Conservation (phyloP, 2,113 vertebrate species). For the Machaerirhynchus nigripectus region DNA sequence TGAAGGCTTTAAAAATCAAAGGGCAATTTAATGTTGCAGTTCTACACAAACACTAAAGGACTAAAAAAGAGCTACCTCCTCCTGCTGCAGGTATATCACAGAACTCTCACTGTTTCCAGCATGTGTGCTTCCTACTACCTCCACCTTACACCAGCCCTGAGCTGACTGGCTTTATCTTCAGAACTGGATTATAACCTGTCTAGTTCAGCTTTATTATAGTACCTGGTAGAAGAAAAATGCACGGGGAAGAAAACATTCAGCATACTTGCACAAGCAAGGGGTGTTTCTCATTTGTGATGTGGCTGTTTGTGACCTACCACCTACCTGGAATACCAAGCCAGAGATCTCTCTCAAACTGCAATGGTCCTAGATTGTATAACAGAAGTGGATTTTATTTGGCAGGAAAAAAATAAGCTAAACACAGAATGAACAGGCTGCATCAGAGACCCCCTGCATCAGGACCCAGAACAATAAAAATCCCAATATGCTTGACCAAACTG, state of each 20-base stretch:
- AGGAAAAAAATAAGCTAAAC: not conserved
- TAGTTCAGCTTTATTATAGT: not conserved
- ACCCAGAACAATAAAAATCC: not conserved
- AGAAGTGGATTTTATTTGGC: not conserved
- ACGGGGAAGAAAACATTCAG: not conserved
- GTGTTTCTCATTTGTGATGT: not conserved
- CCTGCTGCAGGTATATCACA: slow-evolving; percentile 42
- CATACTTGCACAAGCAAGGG: not conserved
- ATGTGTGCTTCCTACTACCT: not conserved
- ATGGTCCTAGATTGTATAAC: not conserved
- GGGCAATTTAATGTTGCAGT: slow-evolving; percentile 44
- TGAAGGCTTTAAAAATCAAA: slow-evolving; percentile 64
- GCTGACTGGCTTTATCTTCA: not conserved
- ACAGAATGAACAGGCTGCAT: not conserved
- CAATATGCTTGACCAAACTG: not conserved
- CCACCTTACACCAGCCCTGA: not conserved
- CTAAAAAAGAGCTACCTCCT: not conserved
- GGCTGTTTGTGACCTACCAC: not conserved
- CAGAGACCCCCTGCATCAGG: not conserved
- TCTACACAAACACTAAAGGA: slow-evolving; percentile 13
- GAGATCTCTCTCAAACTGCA: not conserved
- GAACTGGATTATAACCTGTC: not conserved
- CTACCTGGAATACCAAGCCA: not conserved
- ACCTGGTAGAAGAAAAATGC: not conserved
- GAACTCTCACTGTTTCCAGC: not conserved